These are phyloP conservation scores for Drosophila bocki DNA, from an alignment of 1,140 invertebrate species.

Conservation along the genomic window DNA sequence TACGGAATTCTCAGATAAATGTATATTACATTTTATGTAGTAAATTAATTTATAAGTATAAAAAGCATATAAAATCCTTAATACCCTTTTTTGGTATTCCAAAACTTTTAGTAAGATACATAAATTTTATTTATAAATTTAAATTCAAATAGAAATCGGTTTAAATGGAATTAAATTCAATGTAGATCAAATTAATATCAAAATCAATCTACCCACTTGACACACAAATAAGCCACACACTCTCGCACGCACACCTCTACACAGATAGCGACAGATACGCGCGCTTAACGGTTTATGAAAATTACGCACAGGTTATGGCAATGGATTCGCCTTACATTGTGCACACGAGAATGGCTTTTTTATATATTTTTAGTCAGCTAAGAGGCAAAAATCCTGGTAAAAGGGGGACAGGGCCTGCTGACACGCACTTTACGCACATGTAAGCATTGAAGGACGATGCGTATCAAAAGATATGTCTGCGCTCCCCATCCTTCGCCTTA, in stretches of 20 bases:
- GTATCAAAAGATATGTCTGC: slow-evolving; percentile 47
- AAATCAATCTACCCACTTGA: slow-evolving; percentile 40
- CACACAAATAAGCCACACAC: slow-evolving; percentile 25
- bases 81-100: background rate
- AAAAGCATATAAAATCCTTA: background rate
- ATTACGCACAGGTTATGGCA: slow-evolving; percentile 58
- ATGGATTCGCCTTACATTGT: slow-evolving; percentile 50
- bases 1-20: background rate
- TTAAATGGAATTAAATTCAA: background rate
- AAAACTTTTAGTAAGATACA: background rate
- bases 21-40: background rate
- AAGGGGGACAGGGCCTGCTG: slow-evolving; percentile 13
- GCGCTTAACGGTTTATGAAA: slow-evolving; percentile 56
- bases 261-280: slow-evolving; percentile 45
- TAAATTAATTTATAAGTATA: background rate
- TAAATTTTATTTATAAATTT: background rate
- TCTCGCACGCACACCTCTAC: background rate
- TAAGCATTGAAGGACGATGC: slow-evolving; percentile 56
- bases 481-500: background rate
- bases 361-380: slow-evolving; percentile 30
- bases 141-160: background rate
- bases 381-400: background rate
- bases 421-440: slow-evolving; percentile 64
- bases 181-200: slow-evolving; percentile 3
- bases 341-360: slow-evolving; percentile 31